phyloP scores from a whole-genome alignment of 2,797 vertebrate species.

The Huso huso region DNA sequence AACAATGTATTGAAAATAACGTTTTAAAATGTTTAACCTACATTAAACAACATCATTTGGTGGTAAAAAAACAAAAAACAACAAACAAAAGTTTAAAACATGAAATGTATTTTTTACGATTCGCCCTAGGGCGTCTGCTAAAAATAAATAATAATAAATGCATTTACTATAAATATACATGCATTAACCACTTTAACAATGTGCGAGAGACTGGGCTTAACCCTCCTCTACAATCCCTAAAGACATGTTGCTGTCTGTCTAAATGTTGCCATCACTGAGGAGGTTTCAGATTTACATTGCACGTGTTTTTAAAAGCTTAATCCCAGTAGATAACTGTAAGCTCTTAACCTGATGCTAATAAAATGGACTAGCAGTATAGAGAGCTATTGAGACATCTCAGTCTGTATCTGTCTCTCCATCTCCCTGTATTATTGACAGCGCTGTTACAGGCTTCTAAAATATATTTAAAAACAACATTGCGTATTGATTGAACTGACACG shows the following conservation, averaged over 20 bases:
- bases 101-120: too few species aligned
- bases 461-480: conserved; percentile 15
- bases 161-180: too few species aligned
- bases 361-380: neutral
- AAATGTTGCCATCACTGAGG: neutral
- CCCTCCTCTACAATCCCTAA: conserved; percentile 11
- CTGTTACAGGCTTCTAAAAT: conserved; percentile 4
- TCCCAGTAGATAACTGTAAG: conserved; percentile 1
- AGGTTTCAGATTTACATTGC: conserved; percentile 8
- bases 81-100: too few species aligned
- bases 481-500: conserved; percentile 9
- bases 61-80: too few species aligned
- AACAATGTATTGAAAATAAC: too few species aligned
- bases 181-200: too few species aligned
- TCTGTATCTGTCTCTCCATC: neutral
- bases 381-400: neutral
- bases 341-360: neutral
- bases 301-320: neutral
- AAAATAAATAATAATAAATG: too few species aligned
- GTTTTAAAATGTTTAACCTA: too few species aligned
- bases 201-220: too few species aligned
- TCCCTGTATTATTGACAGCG: neutral
- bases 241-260: conserved; percentile 21
- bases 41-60: too few species aligned
- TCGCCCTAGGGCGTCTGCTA: too few species aligned